Evolutionary conservation across 1,140 invertebrate species (phyloP).

Genomic region (Drosophila watanabei): DNA sequence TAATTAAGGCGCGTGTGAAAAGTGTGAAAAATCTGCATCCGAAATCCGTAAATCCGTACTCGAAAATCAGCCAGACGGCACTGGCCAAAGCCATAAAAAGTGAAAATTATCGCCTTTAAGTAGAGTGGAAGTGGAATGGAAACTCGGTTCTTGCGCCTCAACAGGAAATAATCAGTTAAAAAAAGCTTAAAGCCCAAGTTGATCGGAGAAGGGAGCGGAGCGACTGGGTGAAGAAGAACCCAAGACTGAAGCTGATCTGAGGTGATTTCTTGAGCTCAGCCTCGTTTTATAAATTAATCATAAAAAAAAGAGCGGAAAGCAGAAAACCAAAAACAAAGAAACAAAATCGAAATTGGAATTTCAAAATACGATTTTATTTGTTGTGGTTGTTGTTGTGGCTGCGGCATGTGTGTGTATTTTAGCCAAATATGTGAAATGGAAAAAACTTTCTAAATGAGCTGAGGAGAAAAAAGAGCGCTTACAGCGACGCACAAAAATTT

Average conservation of each 20-base stretch:
- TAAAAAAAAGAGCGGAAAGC: constrained; percentile 42
- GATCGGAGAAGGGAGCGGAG: constrained; percentile 19
- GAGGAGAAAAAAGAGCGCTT: constrained; percentile 37
- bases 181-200: not conserved
- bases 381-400: constrained; percentile 20
- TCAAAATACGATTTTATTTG: constrained; percentile 61
- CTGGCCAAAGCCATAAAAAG: constrained; percentile 58
- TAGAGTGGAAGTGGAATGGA: constrained; percentile 60
- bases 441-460: constrained; percentile 78
- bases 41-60: constrained; percentile 12
- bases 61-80: constrained; percentile 39
- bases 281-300: constrained; percentile 73
- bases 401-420: constrained; percentile 47
- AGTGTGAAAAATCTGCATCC: constrained; percentile 72
- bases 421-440: constrained; percentile 84
- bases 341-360: constrained; percentile 79
- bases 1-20: constrained; percentile 73
- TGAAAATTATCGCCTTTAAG: constrained; percentile 69
- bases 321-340: constrained; percentile 42
- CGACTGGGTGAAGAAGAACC: constrained; percentile 22
- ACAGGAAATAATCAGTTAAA: constrained; percentile 55
- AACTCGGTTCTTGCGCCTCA: constrained; percentile 35
- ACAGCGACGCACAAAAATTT: constrained; percentile 71
- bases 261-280: constrained; percentile 68
- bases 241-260: constrained; percentile 35